A percentile compares a stretch with the other conserved stretches of the same genome.
phyloP scores from a whole-genome alignment of 2,113 vertebrate species.

The Camarhynchus parvulus region DNA sequence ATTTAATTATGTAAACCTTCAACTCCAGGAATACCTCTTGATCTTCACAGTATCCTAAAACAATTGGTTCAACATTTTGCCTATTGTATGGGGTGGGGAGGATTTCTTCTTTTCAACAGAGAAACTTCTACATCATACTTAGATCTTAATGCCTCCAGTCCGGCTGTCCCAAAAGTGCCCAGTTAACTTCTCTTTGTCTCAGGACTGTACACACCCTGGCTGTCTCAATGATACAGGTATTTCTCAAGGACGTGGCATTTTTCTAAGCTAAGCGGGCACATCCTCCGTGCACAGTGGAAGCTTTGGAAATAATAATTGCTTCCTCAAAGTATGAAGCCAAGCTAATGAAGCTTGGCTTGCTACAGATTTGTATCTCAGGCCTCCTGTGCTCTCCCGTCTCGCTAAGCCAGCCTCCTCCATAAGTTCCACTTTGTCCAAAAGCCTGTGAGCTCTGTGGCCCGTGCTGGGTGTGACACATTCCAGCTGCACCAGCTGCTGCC shows the following conservation, averaged over 20 bases:
- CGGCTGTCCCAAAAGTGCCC: background rate
- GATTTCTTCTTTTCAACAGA: background rate
- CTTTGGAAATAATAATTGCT: background rate
- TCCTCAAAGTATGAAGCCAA: background rate
- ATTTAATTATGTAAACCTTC: background rate
- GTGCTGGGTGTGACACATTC: rapidly evolving
- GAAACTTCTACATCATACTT: background rate
- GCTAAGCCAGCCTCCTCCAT: background rate
- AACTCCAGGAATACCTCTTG: background rate
- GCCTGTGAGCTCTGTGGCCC: background rate
- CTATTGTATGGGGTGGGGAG: too few relatives aligned
- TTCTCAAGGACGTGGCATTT: background rate
- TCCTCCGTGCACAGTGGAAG: background rate
- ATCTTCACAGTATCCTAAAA: background rate
- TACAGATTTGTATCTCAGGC: background rate
- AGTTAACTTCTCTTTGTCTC: background rate
- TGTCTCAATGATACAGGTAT: background rate
- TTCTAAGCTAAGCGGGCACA: background rate
- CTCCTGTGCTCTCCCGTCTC: background rate
- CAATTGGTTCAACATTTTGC: background rate
- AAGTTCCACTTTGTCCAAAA: background rate
- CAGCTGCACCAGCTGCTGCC: background rate
- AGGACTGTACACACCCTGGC: background rate
- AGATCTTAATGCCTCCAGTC: background rate
- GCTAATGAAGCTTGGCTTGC: slow-evolving; percentile 21